phyloP scores from a whole-genome alignment of 2,797 vertebrate species.

The Crenuchus spilurus region DNA sequence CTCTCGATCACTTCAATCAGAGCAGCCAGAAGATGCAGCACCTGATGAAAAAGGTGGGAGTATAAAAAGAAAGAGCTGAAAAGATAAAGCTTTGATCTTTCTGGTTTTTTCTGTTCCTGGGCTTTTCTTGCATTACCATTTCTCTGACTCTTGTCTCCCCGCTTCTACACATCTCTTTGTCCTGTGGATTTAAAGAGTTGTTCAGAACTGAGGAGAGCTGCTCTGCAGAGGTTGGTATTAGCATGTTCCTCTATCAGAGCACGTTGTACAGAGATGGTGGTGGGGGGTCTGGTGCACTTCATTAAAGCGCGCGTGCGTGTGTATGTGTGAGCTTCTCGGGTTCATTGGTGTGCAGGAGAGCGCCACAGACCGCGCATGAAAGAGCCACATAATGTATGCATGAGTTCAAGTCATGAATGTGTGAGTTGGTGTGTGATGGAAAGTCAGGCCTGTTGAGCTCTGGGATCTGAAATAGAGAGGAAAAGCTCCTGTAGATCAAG shows the following conservation, averaged over 20 bases:
- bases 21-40: slow-evolving; percentile 33
- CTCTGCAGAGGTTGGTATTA: slow-evolving; percentile 10
- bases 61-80: slow-evolving; percentile 24
- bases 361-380: slow-evolving; percentile 19
- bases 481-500: slow-evolving; percentile 25
- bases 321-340: slow-evolving; percentile 24
- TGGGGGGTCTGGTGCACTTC: background rate
- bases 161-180: slow-evolving; percentile 9
- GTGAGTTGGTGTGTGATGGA: slow-evolving; percentile 7
- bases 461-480: background rate
- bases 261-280: slow-evolving; percentile 11
- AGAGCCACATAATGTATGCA: slow-evolving; percentile 21
- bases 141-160: background rate
- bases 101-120: background rate
- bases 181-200: slow-evolving; percentile 2
- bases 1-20: slow-evolving; percentile 50
- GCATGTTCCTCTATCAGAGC: slow-evolving; percentile 17
- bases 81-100: slow-evolving; percentile 41
- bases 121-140: slow-evolving; percentile 17
- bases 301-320: slow-evolving; percentile 28
- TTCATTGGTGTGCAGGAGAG: slow-evolving; percentile 25
- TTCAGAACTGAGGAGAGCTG: background rate
- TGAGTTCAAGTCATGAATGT: slow-evolving; percentile 35
- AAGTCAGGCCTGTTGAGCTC: slow-evolving; percentile 10
- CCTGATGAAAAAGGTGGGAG: background rate